Conservation (phyloP, 2,797 vertebrate species). For the Phataginus tricuspis region DNA sequence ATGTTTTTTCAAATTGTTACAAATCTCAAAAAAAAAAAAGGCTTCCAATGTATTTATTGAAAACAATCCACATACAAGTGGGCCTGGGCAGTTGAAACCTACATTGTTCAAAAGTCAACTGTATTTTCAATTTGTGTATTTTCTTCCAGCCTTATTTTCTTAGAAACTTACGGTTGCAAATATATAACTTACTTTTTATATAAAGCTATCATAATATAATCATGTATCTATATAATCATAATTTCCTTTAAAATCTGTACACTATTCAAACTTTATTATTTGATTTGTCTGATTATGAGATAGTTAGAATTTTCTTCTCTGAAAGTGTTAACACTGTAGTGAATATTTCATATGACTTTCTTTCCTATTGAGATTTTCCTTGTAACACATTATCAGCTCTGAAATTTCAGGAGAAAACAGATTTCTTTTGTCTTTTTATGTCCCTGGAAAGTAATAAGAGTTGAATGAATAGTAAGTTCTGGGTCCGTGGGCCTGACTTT, state of each 20-base stretch:
- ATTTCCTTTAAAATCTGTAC: neutral
- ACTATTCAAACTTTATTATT: neutral
- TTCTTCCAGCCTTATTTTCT: neutral
- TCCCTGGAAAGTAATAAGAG: neutral
- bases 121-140: neutral
- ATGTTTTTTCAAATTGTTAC: no score
- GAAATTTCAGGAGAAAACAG: neutral
- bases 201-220: neutral
- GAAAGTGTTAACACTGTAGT: neutral
- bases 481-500: neutral
- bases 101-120: no score
- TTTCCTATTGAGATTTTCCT: constrained; percentile 8
- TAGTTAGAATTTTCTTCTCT: neutral
- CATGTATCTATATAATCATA: neutral
- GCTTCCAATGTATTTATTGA: no score
- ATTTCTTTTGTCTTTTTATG: neutral
- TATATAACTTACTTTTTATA: neutral
- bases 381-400: neutral
- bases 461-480: neutral
- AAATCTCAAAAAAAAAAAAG: no score
- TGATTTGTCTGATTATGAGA: neutral
- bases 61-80: no score
- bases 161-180: neutral
- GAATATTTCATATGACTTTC: neutral
- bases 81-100: no score